Conservation (phyloP, 2,113 vertebrate genomes). For the Pungitius pungitius region DNA sequence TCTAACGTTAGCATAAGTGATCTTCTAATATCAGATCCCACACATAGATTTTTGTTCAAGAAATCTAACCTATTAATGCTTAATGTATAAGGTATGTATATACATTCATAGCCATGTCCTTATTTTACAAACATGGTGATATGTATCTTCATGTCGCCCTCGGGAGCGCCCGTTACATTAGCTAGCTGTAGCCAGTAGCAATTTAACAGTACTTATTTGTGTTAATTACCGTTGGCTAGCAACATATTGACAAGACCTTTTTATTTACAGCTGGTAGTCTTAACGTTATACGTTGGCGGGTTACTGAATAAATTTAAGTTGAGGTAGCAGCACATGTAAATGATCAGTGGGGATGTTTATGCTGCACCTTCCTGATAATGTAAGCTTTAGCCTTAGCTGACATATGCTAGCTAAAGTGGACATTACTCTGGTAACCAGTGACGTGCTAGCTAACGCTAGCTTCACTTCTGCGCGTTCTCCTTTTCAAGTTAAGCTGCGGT, state of each 20-base stretch:
- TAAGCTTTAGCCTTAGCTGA: not conserved
- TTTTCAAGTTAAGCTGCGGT: not conserved
- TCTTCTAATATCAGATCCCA: not conserved
- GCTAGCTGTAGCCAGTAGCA: not conserved
- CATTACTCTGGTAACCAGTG: not conserved
- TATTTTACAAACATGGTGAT: not conserved
- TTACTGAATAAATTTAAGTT: not conserved
- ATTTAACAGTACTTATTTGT: not conserved
- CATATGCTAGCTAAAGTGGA: not conserved
- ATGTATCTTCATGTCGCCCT: not conserved
- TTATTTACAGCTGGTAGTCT: not conserved
- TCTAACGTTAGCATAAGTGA: not conserved
- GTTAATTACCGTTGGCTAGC: not conserved
- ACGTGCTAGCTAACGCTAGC: not conserved
- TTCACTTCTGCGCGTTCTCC: not conserved
- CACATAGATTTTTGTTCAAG: not conserved
- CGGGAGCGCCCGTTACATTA: not conserved
- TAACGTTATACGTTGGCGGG: not conserved
- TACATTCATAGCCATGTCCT: too few species aligned
- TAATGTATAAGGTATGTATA: too few species aligned
- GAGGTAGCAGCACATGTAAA: too few species aligned
- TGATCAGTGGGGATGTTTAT: not conserved
- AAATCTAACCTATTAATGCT: not conserved
- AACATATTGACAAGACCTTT: not conserved
- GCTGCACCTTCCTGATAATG: not conserved